These are phyloP conservation scores for Oreotrochilus melanogaster DNA, from an alignment of 2,113 vertebrate species.

Conservation along the genomic window DNA sequence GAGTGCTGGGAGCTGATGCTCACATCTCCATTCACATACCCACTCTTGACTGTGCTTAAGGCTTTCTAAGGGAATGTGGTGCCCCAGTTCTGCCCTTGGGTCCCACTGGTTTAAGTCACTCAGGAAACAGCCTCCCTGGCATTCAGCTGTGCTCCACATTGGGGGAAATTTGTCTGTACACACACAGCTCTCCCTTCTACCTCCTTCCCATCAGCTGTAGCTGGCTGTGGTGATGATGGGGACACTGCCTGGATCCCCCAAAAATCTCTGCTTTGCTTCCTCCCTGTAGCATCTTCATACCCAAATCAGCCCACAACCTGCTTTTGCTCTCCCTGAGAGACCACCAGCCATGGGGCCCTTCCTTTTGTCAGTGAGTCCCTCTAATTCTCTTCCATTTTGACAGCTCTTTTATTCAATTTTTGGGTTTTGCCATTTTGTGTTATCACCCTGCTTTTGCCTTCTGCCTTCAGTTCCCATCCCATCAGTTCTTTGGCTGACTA, in stretches of 20 bases:
- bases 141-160: neutral
- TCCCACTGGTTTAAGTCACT: too few relatives aligned
- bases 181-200: neutral
- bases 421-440: neutral
- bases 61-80: neutral
- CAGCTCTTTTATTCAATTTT: neutral
- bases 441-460: neutral
- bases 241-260: neutral
- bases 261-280: neutral
- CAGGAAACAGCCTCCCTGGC: rapidly evolving
- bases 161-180: too few relatives aligned
- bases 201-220: neutral
- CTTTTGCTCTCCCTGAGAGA: neutral
- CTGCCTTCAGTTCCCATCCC: neutral
- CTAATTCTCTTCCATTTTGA: neutral
- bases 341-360: rapidly evolving
- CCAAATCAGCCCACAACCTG: neutral
- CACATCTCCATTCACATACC: rapidly evolving
- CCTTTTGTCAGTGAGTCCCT: neutral
- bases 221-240: too few relatives aligned
- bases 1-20: neutral
- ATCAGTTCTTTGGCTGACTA: neutral
- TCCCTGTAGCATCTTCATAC: neutral
- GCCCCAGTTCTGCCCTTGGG: too few relatives aligned
- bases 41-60: neutral